Evolutionary conservation across 2,113 vertebrate species (phyloP).

Genomic region (Pardalotus punctatus): DNA sequence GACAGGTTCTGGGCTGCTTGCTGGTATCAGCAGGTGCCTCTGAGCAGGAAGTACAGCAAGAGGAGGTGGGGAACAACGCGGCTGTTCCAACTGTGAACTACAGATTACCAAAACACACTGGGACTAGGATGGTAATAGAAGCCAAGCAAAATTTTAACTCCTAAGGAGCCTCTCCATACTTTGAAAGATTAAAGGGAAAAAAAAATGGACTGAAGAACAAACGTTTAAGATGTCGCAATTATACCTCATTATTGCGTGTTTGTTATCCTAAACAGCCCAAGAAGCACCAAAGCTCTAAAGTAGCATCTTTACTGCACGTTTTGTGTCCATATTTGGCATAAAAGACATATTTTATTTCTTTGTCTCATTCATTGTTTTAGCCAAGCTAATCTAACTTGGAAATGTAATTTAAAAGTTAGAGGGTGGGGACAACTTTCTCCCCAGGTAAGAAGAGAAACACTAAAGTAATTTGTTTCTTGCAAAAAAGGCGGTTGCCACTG

Average conservation of each 20-base stretch:
- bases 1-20: not conserved
- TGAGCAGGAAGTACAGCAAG: not conserved
- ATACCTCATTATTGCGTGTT: not conserved
- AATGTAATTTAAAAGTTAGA: not conserved
- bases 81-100: not conserved
- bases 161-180: not conserved
- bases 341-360: not conserved
- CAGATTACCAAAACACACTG: not conserved
- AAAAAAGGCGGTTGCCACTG: not conserved
- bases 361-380: conserved; percentile 4
- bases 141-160: conserved; percentile 10
- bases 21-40: conserved; percentile 27
- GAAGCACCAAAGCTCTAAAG: not conserved
- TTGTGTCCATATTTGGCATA: conserved; percentile 2
- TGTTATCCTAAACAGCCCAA: not conserved
- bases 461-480: not conserved
- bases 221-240: not conserved
- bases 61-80: not conserved
- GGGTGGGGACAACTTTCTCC: not conserved
- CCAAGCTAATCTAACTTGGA: not conserved
- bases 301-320: not conserved
- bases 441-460: not conserved
- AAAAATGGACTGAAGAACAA: not conserved
- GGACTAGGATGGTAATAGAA: not conserved
- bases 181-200: not conserved